Evolutionary conservation across 2,797 vertebrate genomes (phyloP).

Genomic region (Gorsachius magnificus): DNA sequence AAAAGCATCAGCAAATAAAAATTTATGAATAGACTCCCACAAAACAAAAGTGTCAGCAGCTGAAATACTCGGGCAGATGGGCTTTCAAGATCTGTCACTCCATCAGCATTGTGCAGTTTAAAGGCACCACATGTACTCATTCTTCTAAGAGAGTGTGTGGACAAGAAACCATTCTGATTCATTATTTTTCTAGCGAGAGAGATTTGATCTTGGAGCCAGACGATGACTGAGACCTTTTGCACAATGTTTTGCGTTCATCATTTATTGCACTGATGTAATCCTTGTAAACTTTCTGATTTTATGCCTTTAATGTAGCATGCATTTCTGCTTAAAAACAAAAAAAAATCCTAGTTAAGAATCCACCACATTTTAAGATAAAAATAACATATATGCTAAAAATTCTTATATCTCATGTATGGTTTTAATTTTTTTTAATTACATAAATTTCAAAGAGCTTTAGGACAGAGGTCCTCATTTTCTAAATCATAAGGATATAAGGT

Average conservation of each 20-base stretch:
- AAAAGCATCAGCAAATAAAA: constrained; percentile 36
- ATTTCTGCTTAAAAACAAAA: neutral
- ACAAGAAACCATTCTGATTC: constrained; percentile 22
- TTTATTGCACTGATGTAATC: neutral
- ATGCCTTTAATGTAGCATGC: neutral
- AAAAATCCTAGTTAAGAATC: neutral
- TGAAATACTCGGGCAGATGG: constrained; percentile 45
- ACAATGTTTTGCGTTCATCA: constrained; percentile 9
- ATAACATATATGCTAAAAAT: neutral
- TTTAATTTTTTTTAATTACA: neutral
- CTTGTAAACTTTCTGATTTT: neutral
- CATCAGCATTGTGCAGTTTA: constrained; percentile 35
- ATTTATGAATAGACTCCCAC: constrained; percentile 29
- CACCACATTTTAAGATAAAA: neutral
- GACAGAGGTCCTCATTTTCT: neutral
- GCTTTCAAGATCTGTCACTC: constrained; percentile 54
- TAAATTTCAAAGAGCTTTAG: neutral
- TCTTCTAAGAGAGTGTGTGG: constrained; percentile 4
- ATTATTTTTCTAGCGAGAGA: neutral
- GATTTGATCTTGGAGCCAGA: constrained; percentile 6
- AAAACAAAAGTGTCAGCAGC: constrained; percentile 45
- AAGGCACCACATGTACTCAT: constrained; percentile 17
- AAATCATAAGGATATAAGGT: neutral
- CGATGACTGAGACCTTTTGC: neutral
- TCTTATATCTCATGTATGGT: rapidly evolving